Evolutionary conservation across 2,797 vertebrate genomes (phyloP), one percentile per base, ranked within the genome.

Genomic region (Rhinophrynus dorsalis): DNA sequence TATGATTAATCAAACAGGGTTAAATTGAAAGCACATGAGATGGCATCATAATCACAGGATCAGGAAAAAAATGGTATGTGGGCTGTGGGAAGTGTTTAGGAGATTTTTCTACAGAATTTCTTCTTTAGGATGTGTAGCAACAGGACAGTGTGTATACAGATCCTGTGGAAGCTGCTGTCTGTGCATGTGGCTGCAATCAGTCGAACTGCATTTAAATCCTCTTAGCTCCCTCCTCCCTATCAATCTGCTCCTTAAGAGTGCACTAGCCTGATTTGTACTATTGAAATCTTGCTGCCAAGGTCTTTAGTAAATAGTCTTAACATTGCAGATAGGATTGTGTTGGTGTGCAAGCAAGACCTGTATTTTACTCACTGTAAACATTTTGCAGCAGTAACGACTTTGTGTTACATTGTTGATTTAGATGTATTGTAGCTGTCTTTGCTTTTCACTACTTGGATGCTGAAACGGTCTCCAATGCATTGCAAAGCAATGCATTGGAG

Each of bases 151-250:
- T 26, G 60, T 38, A 11, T 60, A 12, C 30, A 13, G 33, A 17
- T 40, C 32, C 54, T 57, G 44, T 57, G 30, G 30, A 33, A 23
- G 32, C 52, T 51, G 54, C 38, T 54, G 51, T 61, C 54, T 52
- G 61, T 58, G 40, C 65, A 48, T 72, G 69, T 73, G 45, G 45
- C 67, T 72, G 54, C 51, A 44, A 45, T 44, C 35, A 35, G 38
- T 59, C 24, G 13, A 64, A 64, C 52, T 62, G 48, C 3, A 17
- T 24, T 24, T 20, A 50, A 71, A 71, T 72, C 69, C 69, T 72
- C 61, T 64, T 50, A 64, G 60, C 60, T 38, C n/a, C n/a, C n/a
- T 10, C 40, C 56, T 29, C 40, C 59, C 32, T 38, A 50, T 27
- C 50, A 30, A 30, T 17, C 26, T 30, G 17, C 17, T 54, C 51